A percentile compares a stretch with the other conserved stretches of the same genome.
Evolutionary conservation across 2,888 invertebrate genomes (phyloP).

Genomic region (Ephialtes manifestator): DNA sequence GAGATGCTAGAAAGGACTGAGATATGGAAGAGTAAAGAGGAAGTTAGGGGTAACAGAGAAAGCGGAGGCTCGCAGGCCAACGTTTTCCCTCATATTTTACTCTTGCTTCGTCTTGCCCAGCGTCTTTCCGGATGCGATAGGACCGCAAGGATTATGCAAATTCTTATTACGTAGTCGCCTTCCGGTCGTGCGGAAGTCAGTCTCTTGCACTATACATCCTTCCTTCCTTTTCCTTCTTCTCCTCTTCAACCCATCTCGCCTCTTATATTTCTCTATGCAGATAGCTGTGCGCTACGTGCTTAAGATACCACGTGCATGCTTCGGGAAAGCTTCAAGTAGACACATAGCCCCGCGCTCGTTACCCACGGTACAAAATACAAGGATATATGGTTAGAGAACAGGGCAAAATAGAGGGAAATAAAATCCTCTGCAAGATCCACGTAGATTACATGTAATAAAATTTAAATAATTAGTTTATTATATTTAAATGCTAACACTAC

Average conservation of each 20-base stretch:
- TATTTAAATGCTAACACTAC: too few relatives aligned
- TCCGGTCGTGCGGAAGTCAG: slow-evolving; percentile 59
- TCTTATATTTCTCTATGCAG: slow-evolving; percentile 43
- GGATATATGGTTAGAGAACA: background rate
- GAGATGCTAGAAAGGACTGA: background rate
- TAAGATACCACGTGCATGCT: slow-evolving; percentile 36
- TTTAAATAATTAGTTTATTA: background rate
- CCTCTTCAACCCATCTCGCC: background rate
- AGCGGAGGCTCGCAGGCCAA: slow-evolving; percentile 14
- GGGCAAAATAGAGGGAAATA: background rate
- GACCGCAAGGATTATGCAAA: slow-evolving; percentile 62
- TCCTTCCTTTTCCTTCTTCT: slow-evolving; percentile 5
- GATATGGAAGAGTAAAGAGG: background rate
- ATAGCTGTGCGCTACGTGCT: slow-evolving; percentile 51
- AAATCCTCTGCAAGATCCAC: background rate
- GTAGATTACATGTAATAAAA: background rate
- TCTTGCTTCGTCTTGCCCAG: slow-evolving; percentile 28
- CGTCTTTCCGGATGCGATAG: slow-evolving; percentile 39
- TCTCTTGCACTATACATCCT: slow-evolving; percentile 38
- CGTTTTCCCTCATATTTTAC: slow-evolving; percentile 50
- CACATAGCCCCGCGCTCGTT: slow-evolving; percentile 12
- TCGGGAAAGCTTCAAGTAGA: slow-evolving; percentile 18
- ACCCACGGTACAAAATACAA: background rate
- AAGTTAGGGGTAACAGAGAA: background rate
- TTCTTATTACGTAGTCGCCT: slow-evolving; percentile 58